Evolutionary conservation across 2,113 vertebrate genomes (phyloP), one percentile per base, ranked within the genome.

Genomic region (Chaenogobius annularis): DNA sequence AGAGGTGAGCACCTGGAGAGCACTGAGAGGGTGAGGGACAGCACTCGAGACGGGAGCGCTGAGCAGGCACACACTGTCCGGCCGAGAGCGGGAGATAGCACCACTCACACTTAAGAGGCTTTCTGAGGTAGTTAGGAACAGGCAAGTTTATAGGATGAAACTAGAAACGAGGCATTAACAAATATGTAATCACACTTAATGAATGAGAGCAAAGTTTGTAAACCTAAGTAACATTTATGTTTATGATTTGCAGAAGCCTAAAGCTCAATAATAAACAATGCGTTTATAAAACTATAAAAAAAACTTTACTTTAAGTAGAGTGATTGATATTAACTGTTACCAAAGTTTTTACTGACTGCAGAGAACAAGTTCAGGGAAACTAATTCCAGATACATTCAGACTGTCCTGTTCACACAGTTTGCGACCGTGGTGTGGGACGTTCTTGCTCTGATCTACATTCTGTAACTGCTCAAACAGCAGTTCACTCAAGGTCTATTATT

Each of bases 1-100:
- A 87, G 88, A 91, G 92, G 93, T 92, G 90, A 93, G 91, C 92
- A 92, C 93, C 93, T 93, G 91, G 90, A 89, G 87, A 86, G 84
- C 10, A 48, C 22, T 63, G 74, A 83, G 79, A 72, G 77, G 75
- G 68, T 23, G 77, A 74, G 83, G 59, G 69, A 52, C 61, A 55
- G 77, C 75, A 84, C 87, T 90, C 85, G 78, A 82, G 85, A 88
- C 85, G 86, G 74, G 74, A 82, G 78, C 70, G 68, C 64, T 14
- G 74, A 70, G 72, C 79, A 75, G 75, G 80, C 76, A 85, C 85
- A 40, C 35, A 20, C 61, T 63, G 61, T 63, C 61, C 61, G 31
- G 35, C 61, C 17, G 17, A n/a, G 35, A 76, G 85, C 82, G 88
- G 9, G 9, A 37, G 31, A 35, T 19, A 35, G 31, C 7, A 37